phyloP scores from a whole-genome alignment of 2,888 invertebrate species.

The Frankliniella intonsa region DNA sequence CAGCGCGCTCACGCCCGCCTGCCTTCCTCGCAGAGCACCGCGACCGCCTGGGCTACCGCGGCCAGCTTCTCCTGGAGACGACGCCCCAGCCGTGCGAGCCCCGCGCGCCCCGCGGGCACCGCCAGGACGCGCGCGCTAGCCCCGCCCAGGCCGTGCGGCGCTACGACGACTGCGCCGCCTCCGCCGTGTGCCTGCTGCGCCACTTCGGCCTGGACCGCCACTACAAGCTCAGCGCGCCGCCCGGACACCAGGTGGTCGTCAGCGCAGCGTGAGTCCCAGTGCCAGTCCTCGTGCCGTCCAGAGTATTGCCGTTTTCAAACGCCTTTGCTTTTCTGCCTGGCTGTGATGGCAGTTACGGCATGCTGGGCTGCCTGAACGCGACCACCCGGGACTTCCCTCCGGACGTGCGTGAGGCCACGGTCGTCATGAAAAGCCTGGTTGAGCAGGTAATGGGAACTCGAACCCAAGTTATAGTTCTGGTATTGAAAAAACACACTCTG shows the following conservation, averaged over 20 bases:
- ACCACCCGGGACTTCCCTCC: slow-evolving; percentile 53
- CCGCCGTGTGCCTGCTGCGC: slow-evolving; percentile 59
- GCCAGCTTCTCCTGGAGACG: slow-evolving; percentile 55
- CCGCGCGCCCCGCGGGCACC: neutral
- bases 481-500: too few relatives aligned
- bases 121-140: neutral
- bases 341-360: slow-evolving; percentile 50
- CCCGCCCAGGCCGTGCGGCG: slow-evolving; percentile 47
- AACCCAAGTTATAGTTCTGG: too few relatives aligned
- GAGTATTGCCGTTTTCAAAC: neutral
- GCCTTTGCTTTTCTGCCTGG: too few relatives aligned
- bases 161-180: slow-evolving; percentile 62
- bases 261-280: slow-evolving; percentile 54
- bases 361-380: slow-evolving; percentile 56
- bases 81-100: slow-evolving; percentile 38
- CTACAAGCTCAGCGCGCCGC: slow-evolving; percentile 59
- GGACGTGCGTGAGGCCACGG: slow-evolving; percentile 51
- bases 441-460: slow-evolving; percentile 48
- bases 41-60: slow-evolving; percentile 57
- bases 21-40: slow-evolving; percentile 50
- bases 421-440: slow-evolving; percentile 56
- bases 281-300: neutral
- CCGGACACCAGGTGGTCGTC: slow-evolving; percentile 59
- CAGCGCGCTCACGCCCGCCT: neutral
- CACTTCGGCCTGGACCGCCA: slow-evolving; percentile 56